phyloP scores from a whole-genome alignment of 2,797 vertebrate genomes.

The Phyllotis vaccarum region DNA sequence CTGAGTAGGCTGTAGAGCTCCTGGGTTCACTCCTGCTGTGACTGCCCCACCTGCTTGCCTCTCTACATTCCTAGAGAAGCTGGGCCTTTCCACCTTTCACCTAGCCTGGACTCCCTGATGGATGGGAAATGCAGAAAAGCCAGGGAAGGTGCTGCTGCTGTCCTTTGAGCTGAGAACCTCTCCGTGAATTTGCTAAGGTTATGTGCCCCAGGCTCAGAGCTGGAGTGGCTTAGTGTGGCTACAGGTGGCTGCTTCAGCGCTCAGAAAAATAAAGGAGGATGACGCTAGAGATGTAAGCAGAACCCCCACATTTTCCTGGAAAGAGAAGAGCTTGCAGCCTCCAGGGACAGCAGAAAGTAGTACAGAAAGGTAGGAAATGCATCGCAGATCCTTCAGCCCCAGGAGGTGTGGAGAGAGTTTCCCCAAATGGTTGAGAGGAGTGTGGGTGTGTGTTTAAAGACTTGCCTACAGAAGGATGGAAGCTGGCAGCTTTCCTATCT shows the following conservation, averaged over 20 bases:
- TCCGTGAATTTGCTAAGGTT: neutral
- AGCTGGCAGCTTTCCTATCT: neutral
- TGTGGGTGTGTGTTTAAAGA: neutral
- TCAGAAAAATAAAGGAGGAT: slow-evolving; percentile 22
- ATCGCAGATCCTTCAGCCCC: neutral
- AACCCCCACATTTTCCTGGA: neutral
- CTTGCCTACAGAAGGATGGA: neutral
- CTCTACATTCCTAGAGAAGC: slow-evolving; percentile 1
- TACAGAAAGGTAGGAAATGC: slow-evolving; percentile 42
- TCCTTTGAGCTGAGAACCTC: slow-evolving; percentile 6
- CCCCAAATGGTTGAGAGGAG: neutral
- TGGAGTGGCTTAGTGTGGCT: neutral
- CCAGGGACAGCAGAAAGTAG: neutral
- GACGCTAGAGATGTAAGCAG: neutral
- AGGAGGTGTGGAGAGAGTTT: neutral
- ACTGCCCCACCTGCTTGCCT: slow-evolving; percentile 2
- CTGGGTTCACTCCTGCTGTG: slow-evolving; percentile 42
- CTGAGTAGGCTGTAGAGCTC: slow-evolving; percentile 1
- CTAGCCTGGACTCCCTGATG: neutral
- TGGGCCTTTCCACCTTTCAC: neutral
- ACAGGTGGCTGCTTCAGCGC: neutral
- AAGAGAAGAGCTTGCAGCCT: neutral
- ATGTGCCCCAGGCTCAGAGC: neutral
- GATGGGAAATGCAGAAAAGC: neutral
- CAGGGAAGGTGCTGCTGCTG: neutral